phyloP scores from a whole-genome alignment of 1,140 invertebrate species.

The Meloidogyne exigua region DNA sequence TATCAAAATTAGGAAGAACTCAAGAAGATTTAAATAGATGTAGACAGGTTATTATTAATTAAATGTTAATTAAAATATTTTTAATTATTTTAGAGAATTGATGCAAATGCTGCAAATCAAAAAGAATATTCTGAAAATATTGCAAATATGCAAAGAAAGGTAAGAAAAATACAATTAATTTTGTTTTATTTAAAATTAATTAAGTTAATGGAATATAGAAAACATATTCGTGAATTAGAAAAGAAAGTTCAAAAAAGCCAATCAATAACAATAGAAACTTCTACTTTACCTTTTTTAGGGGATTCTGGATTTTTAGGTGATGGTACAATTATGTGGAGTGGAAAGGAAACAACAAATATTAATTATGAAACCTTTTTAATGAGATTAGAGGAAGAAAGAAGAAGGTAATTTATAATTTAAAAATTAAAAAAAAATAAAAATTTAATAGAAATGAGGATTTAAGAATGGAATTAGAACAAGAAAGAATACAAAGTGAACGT shows the following conservation, averaged over 20 bases:
- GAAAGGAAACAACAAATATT: slow-evolving; percentile 55
- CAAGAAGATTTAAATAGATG: slow-evolving; percentile 62
- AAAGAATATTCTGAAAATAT: slow-evolving; percentile 62
- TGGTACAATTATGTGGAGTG: slow-evolving; percentile 5
- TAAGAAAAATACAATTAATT: slow-evolving; percentile 23
- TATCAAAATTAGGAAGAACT: slow-evolving; percentile 57
- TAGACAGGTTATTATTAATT: slow-evolving; percentile 31
- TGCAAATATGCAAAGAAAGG: slow-evolving; percentile 59
- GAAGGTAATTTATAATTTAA: slow-evolving; percentile 43
- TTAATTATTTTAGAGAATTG: slow-evolving; percentile 48
- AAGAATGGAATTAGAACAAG: slow-evolving; percentile 56
- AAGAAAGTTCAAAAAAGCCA: slow-evolving; percentile 44
- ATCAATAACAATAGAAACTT: slow-evolving; percentile 12
- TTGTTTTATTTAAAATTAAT: not conserved
- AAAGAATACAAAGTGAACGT: slow-evolving; percentile 51
- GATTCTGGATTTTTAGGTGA: slow-evolving; percentile 54
- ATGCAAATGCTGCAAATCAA: slow-evolving; percentile 62
- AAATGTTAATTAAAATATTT: not conserved
- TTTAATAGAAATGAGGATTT: slow-evolving; percentile 56
- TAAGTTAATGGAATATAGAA: slow-evolving; percentile 58
- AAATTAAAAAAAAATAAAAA: not conserved
- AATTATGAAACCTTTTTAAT: slow-evolving; percentile 56
- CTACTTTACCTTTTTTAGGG: slow-evolving; percentile 50
- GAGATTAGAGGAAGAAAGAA: slow-evolving; percentile 58
- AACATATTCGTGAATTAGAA: slow-evolving; percentile 61